Percentiles rank a stretch among this genome's conserved stretches.
Evolutionary conservation across 2,888 invertebrate genomes (phyloP).

Genomic region (Troides aeacus): DNA sequence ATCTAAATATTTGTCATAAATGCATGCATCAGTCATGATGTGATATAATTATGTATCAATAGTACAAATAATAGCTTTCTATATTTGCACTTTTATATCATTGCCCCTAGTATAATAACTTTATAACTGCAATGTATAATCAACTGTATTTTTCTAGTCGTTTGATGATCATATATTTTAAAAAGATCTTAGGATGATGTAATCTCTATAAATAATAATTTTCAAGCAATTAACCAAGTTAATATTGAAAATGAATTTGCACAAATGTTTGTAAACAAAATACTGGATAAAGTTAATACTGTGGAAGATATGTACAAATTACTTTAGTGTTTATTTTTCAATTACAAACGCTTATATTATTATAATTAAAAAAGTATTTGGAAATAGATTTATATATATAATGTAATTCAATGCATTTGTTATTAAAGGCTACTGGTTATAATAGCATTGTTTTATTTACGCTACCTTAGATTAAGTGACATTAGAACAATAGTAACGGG

Average conservation of each 20-base stretch:
- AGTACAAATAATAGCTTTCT: neutral
- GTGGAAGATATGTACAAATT: neutral
- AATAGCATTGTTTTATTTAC: neutral
- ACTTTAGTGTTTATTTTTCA: neutral
- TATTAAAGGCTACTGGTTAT: neutral
- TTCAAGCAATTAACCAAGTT: neutral
- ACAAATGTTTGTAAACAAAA: neutral
- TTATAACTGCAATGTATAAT: neutral
- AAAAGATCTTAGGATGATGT: neutral
- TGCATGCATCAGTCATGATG: neutral
- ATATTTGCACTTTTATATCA: neutral
- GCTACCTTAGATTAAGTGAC: too few relatives aligned
- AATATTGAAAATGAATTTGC: neutral
- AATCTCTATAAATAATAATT: neutral
- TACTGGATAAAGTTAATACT: neutral
- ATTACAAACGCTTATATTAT: neutral
- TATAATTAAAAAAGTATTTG: neutral
- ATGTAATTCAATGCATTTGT: neutral
- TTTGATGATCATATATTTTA: neutral
- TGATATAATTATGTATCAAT: neutral
- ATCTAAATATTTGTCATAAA: neutral
- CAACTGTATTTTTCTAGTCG: neutral
- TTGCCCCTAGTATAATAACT: neutral
- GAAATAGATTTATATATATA: neutral
- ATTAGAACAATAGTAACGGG: too few relatives aligned